These are phyloP conservation scores for Halyomorpha halys DNA, from an alignment of 1,140 invertebrate species.

Conservation along the genomic window DNA sequence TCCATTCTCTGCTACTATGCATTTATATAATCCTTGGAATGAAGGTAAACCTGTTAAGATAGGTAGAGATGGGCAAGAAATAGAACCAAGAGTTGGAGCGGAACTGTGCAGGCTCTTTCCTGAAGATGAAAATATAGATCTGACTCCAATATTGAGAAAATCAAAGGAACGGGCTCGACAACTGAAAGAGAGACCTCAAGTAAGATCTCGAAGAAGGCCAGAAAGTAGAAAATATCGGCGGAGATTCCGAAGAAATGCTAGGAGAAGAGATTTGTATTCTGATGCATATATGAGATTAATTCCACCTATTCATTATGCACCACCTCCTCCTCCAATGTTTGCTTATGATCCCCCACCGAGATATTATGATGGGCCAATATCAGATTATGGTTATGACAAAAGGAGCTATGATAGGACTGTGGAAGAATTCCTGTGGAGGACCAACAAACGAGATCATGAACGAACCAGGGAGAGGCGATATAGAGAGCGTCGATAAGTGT, in stretches of 20 bases:
- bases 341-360: conserved; percentile 57
- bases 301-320: conserved; percentile 38
- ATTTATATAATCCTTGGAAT: conserved; percentile 96
- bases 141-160: conserved; percentile 77
- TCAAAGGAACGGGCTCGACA: conserved; percentile 54
- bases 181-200: conserved; percentile 35
- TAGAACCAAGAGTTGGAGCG: conserved; percentile 88
- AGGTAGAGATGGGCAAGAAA: conserved; percentile 94
- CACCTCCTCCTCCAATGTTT: conserved; percentile 47
- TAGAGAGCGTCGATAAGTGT: conserved; percentile 2
- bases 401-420: conserved; percentile 79
- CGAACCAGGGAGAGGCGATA: conserved; percentile 31
- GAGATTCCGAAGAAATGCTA: conserved; percentile 68
- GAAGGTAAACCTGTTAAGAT: conserved; percentile 98
- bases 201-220: conserved; percentile 32
- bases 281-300: conserved; percentile 52
- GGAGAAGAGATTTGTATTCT: conserved; percentile 49
- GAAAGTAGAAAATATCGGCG: conserved; percentile 49
- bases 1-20: conserved; percentile 81
- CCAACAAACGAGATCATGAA: conserved; percentile 40
- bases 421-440: conserved; percentile 81
- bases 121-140: conserved; percentile 84
- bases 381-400: conserved; percentile 54
- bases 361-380: conserved; percentile 64
- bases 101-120: conserved; percentile 90